Percentiles rank a stretch among this genome's conserved stretches.
These are phyloP conservation scores for Caenorhabditis panamensis DNA, from an alignment of 2,888 invertebrate genomes.

Conservation along the genomic window DNA sequence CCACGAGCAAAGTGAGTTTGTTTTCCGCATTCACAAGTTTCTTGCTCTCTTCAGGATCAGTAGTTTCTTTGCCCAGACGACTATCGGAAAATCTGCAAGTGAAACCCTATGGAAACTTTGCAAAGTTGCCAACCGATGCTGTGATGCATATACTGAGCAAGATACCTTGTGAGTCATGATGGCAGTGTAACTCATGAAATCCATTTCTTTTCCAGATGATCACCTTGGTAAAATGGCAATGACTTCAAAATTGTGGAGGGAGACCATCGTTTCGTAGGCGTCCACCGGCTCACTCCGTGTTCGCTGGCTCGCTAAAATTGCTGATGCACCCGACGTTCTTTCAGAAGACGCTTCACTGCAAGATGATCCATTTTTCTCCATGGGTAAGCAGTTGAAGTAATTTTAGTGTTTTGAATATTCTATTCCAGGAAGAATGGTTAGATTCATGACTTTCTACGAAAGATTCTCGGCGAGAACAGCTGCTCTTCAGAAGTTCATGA, in stretches of 20 bases:
- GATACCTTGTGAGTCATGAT: slow-evolving; percentile 31
- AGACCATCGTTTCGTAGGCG: slow-evolving; percentile 3
- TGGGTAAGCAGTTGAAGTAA: slow-evolving; percentile 19
- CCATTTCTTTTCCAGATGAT: slow-evolving; percentile 19
- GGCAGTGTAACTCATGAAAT: neutral
- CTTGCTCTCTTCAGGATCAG: slow-evolving; percentile 3
- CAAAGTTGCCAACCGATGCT: slow-evolving; percentile 27
- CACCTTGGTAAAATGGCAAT: slow-evolving; percentile 30
- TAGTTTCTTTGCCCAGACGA: neutral
- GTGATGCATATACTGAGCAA: slow-evolving; percentile 6
- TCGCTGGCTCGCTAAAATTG: slow-evolving; percentile 20
- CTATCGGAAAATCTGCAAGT: neutral
- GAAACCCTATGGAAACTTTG: slow-evolving; percentile 40
- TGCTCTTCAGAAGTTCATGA: slow-evolving; percentile 8
- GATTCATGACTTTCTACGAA: slow-evolving; percentile 16
- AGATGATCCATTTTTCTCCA: slow-evolving; percentile 30
- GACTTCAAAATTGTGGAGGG: slow-evolving; percentile 46
- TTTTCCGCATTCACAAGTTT: neutral
- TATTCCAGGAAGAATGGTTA: slow-evolving; percentile 21
- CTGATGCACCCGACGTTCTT: neutral
- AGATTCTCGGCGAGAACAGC: slow-evolving; percentile 3
- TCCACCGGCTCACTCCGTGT: slow-evolving; percentile 23
- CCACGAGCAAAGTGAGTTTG: neutral
- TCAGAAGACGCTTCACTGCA: neutral
- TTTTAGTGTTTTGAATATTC: neutral